Conservation (phyloP, 2,888 invertebrate genomes). For the Neoascia interrupta region DNA sequence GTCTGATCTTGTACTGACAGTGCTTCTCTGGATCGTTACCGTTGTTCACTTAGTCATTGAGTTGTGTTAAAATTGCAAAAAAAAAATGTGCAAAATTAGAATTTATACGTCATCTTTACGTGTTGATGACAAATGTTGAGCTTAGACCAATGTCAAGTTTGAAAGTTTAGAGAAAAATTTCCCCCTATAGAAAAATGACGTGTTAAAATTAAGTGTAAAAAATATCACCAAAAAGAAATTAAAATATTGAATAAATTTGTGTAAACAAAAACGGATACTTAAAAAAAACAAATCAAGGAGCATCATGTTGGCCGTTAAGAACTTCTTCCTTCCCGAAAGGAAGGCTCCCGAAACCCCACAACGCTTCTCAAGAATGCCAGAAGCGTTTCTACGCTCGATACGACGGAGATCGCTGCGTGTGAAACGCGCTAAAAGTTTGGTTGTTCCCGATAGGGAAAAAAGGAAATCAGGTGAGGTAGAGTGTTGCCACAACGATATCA, state of each 20-base stretch:
- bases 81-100: slow-evolving; percentile 3
- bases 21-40: slow-evolving; percentile 38
- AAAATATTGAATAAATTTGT: neutral
- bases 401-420: slow-evolving; percentile 86
- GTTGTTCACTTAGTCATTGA: slow-evolving; percentile 44
- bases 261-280: slow-evolving; percentile 21
- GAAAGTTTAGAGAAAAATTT: slow-evolving; percentile 7
- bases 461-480: slow-evolving; percentile 87
- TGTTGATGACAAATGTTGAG: slow-evolving; percentile 47
- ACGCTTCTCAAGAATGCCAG: slow-evolving; percentile 85
- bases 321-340: slow-evolving; percentile 86
- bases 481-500: slow-evolving; percentile 71
- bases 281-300: neutral
- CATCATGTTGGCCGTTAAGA: slow-evolving; percentile 86
- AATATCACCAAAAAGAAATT: neutral
- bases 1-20: slow-evolving; percentile 46
- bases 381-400: slow-evolving; percentile 87
- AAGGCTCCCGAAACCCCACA: slow-evolving; percentile 82
- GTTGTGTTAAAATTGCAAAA: slow-evolving; percentile 9
- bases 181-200: slow-evolving; percentile 29
- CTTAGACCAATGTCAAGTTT: too few species aligned
- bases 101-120: slow-evolving; percentile 38
- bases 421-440: slow-evolving; percentile 87
- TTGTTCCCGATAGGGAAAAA: slow-evolving; percentile 85
- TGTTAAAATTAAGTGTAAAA: neutral